Evolutionary conservation across 2,797 vertebrate genomes (phyloP), one percentile per base, ranked within the genome.

Genomic region (Centropyge bicolor): DNA sequence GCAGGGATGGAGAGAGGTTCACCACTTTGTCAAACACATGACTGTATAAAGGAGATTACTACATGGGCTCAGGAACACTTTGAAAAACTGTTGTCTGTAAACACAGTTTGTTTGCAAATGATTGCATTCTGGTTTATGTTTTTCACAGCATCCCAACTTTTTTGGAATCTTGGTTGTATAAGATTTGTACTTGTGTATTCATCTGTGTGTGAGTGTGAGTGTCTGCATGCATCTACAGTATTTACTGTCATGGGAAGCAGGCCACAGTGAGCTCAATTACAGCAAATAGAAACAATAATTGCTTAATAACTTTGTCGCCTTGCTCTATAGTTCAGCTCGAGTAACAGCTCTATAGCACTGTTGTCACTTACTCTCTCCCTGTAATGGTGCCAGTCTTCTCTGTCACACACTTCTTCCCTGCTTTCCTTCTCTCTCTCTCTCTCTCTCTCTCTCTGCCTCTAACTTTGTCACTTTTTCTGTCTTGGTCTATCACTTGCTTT

Each of bases 281-380:
- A 61, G 35, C 68, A 43, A 77, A 82, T 35, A 55, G 20, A 85
- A 76, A 85, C 63, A 75, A 61, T 14, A 13, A 71, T 17, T 69
- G 12, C 41, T 38, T 54, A 59, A 72, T 63, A 82, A 67, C 31
- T 71, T 57, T 77, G 43, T 80, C 73, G 48, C 59, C 36, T 56
- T 73, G 38, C 49, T 79, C 43, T 45, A 4, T 22, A 54, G 41
- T 81, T 54, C 20, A 49, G 38, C 55, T 70, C 14, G 16, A 24
- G 57, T 66, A 66, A 72, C 63, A 70, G 54, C 55, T 63, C 12
- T 11, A 36, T n/a, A 36, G 27, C 11, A 9, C 11, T 41, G 31
- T 62, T 67, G 19, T 52, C 62, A 60, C 70, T 61, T 31, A 38
- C 35, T 38, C 40, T 31, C 40, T 76, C 31, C 19, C 5, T 74